phyloP scores from a whole-genome alignment of 2,797 vertebrate species.

The Apogon talboti region DNA sequence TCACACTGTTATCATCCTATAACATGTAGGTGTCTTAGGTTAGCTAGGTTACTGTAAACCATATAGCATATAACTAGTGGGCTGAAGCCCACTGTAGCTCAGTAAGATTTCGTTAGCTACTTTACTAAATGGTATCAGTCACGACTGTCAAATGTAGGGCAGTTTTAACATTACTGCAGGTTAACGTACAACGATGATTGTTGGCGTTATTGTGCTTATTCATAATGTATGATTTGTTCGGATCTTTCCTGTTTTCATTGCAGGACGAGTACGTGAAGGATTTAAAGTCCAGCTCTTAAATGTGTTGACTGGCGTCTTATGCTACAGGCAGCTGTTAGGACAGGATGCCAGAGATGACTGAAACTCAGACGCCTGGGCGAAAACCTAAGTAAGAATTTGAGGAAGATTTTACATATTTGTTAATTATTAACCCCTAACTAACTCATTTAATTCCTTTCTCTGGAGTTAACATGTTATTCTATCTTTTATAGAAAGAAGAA shows the following conservation, averaged over 20 bases:
- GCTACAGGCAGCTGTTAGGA: conserved; percentile 81
- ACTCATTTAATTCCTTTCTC: no score
- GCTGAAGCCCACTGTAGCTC: conserved; percentile 13
- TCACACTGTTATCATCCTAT: conserved; percentile 9
- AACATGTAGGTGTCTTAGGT: conserved; percentile 20
- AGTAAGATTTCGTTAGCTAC: background rate
- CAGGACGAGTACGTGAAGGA: conserved; percentile 56
- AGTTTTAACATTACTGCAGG: background rate
- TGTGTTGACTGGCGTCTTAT: conserved; percentile 61
- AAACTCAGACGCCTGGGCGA: conserved; percentile 90
- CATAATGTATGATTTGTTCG: background rate
- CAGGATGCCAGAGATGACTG: conserved; percentile 99
- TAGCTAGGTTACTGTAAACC: conserved; percentile 49
- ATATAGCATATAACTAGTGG: conserved; percentile 51
- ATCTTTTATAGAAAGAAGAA: conserved; percentile 90
- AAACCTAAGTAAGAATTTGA: conserved; percentile 88
- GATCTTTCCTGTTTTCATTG: conserved; percentile 35
- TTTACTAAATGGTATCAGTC: background rate
- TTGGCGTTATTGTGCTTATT: background rate
- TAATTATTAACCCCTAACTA: background rate
- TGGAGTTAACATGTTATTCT: background rate
- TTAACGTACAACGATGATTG: background rate
- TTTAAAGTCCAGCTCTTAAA: conserved; percentile 67
- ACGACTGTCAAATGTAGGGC: background rate
- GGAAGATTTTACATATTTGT: background rate